phyloP scores from a whole-genome alignment of 1,140 invertebrate species.

The Coenobita brevimanus region DNA sequence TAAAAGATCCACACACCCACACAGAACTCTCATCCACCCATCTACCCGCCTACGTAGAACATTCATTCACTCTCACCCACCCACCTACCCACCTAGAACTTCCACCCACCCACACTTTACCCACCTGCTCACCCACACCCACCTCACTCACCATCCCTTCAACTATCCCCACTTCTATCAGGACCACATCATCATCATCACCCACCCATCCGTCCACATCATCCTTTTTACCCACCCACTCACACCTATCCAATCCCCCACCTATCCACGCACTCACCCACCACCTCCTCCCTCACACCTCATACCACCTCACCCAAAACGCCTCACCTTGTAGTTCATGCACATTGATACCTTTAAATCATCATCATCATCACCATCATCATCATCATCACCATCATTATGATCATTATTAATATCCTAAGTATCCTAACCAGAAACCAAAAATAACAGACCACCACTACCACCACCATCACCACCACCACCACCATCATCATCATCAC shows the following conservation, averaged over 20 bases:
- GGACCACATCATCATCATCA: background rate
- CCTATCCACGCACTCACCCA: too few relatives aligned
- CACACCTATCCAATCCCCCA: too few relatives aligned
- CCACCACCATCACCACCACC: background rate
- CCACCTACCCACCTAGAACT: background rate
- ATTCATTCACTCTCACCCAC: background rate
- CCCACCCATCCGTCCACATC: background rate
- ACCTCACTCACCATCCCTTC: background rate
- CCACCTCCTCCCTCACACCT: too few relatives aligned
- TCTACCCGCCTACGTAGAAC: background rate
- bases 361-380: too few relatives aligned
- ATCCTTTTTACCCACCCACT: background rate
- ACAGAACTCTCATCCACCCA: background rate
- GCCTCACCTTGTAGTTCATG: too few relatives aligned
- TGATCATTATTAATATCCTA: too few relatives aligned
- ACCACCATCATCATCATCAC: background rate
- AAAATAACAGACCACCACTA: background rate
- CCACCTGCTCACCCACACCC: background rate
- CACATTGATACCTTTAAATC: too few relatives aligned
- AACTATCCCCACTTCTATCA: background rate
- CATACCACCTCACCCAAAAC: too few relatives aligned
- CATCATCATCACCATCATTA: too few relatives aligned
- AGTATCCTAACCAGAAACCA: too few relatives aligned
- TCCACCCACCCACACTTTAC: background rate
- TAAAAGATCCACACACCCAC: background rate